Conservation (phyloP, 2,888 invertebrate genomes). For the Isoperla grammatica region DNA sequence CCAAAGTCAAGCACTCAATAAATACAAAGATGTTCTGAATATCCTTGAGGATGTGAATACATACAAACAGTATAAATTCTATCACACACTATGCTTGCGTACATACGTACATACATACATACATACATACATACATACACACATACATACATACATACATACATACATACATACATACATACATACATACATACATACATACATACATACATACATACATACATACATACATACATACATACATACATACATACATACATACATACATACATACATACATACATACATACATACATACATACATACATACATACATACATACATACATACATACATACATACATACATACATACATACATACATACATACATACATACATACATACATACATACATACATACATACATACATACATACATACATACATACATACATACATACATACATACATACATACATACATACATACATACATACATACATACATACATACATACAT, state of each 20-base stretch:
- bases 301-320: neutral
- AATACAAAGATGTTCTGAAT: neutral
- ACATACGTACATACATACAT: neutral
- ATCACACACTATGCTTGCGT: neutral
- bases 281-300: neutral
- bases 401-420: too few relatives aligned
- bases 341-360: neutral
- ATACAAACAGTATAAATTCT: neutral
- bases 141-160: neutral
- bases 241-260: neutral
- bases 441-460: too few relatives aligned
- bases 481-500: too few relatives aligned
- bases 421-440: too few relatives aligned
- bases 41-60: neutral
- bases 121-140: neutral
- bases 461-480: too few relatives aligned
- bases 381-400: too few relatives aligned
- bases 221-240: neutral
- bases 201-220: neutral
- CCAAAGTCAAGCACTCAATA: too few relatives aligned
- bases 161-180: neutral
- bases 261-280: neutral
- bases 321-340: neutral
- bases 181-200: neutral
- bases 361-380: too few relatives aligned